Evolutionary conservation across 2,113 vertebrate genomes (phyloP).

Genomic region (Opisthocomus hoazin): DNA sequence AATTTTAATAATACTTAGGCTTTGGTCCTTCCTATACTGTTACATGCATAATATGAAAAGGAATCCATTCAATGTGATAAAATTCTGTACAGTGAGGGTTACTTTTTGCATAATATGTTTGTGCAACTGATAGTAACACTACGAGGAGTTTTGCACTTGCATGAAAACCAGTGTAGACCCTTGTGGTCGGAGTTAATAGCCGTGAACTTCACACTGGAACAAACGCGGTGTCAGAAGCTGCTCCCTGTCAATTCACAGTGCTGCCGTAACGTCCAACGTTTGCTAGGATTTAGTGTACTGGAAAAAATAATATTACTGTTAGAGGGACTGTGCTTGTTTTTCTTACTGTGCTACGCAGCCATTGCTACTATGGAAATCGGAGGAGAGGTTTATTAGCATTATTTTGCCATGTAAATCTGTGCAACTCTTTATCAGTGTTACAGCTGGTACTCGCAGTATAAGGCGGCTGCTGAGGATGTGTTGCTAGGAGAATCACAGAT

Average conservation of each 20-base stretch:
- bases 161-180: background rate
- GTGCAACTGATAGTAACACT: background rate
- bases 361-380: background rate
- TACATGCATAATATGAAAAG: background rate
- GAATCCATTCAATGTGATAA: background rate
- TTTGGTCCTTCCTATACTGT: background rate
- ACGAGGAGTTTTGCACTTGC: background rate
- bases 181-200: background rate
- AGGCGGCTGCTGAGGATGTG: conserved; percentile 18
- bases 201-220: background rate
- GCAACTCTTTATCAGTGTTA: background rate
- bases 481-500: conserved; percentile 15
- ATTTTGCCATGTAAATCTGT: background rate
- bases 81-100: background rate
- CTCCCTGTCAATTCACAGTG: background rate
- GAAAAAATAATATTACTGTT: background rate
- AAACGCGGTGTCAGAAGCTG: background rate
- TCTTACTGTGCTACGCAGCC: background rate
- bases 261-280: background rate
- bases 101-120: background rate
- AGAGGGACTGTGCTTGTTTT: background rate
- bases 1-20: background rate
- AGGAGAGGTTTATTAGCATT: background rate
- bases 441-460: background rate
- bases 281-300: background rate